A percentile compares a stretch with the other conserved stretches of the same genome.
Evolutionary conservation across 2,888 invertebrate species (phyloP).

Genomic region (Hydrotaea diabolus): DNA sequence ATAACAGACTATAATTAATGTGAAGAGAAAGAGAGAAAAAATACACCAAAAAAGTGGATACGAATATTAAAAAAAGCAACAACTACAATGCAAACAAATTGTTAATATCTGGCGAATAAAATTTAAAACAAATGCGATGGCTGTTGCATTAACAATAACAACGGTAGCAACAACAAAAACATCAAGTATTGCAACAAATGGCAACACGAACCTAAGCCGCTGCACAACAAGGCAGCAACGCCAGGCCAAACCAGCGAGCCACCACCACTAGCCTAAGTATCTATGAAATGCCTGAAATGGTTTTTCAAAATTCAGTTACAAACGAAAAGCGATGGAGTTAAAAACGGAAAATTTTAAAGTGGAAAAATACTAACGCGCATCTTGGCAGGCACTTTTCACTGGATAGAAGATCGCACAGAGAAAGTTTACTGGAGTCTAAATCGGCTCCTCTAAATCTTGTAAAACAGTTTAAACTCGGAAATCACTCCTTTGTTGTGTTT

Average conservation of each 20-base stretch:
- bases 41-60: background rate
- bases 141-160: conserved; percentile 47
- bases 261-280: conserved; percentile 44
- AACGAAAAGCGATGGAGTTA: conserved; percentile 56
- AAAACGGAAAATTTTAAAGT: conserved; percentile 46
- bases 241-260: background rate
- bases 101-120: conserved; percentile 42
- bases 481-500: background rate
- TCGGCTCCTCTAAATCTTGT: background rate
- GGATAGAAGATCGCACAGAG: conserved; percentile 10
- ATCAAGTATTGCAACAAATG: background rate
- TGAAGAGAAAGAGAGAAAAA: background rate
- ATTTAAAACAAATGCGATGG: conserved; percentile 42
- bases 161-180: background rate
- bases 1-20: conserved; percentile 62
- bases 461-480: too few relatives aligned
- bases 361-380: conserved; percentile 26
- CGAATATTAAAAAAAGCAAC: conserved; percentile 5
- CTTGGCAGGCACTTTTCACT: conserved; percentile 42
- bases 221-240: background rate
- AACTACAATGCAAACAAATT: conserved; percentile 56
- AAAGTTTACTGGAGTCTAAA: conserved; percentile 15
- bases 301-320: conserved; percentile 56
- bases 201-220: background rate
- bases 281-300: conserved; percentile 55